phyloP scores from a whole-genome alignment of 2,113 vertebrate species.

The Chlamydotis undulata region DNA sequence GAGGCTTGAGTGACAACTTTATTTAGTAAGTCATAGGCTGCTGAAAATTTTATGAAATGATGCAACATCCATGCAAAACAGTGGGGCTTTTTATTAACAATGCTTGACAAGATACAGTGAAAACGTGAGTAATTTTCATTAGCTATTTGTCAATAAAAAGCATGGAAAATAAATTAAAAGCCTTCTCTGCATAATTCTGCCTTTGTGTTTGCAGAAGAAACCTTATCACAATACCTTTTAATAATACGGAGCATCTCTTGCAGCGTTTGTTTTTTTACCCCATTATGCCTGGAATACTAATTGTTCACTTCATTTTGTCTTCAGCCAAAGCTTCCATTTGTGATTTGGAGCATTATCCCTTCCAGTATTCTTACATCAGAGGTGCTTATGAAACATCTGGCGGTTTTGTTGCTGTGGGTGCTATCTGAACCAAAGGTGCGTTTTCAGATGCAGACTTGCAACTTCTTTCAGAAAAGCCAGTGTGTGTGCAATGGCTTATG shows the following conservation, averaged over 20 bases:
- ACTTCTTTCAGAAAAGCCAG: neutral
- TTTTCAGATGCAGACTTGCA: neutral
- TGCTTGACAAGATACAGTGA: conserved; percentile 52
- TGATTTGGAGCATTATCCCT: conserved; percentile 1
- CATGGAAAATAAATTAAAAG: conserved; percentile 57
- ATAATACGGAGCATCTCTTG: conserved; percentile 29
- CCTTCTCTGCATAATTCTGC: conserved; percentile 43
- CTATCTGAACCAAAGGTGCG: neutral
- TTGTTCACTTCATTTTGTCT: conserved; percentile 20
- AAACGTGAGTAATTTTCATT: conserved; percentile 69
- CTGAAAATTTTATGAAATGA: conserved; percentile 74
- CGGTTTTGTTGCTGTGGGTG: neutral
- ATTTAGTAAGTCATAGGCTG: conserved; percentile 69
- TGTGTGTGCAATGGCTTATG: neutral
- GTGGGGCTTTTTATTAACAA: conserved; percentile 59
- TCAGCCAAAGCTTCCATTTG: conserved; percentile 23
- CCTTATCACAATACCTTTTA: conserved; percentile 58
- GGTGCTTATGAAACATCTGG: neutral
- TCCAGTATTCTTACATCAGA: neutral
- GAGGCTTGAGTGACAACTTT: conserved; percentile 77
- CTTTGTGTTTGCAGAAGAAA: conserved; percentile 54
- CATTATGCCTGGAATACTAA: conserved; percentile 41
- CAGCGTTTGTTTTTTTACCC: conserved; percentile 12
- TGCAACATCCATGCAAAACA: conserved; percentile 58
- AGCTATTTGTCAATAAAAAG: conserved; percentile 69